Base-by-base conservation (phyloP, 2,797 vertebrate genomes). In the Pyrocephalus nanus region DNA sequence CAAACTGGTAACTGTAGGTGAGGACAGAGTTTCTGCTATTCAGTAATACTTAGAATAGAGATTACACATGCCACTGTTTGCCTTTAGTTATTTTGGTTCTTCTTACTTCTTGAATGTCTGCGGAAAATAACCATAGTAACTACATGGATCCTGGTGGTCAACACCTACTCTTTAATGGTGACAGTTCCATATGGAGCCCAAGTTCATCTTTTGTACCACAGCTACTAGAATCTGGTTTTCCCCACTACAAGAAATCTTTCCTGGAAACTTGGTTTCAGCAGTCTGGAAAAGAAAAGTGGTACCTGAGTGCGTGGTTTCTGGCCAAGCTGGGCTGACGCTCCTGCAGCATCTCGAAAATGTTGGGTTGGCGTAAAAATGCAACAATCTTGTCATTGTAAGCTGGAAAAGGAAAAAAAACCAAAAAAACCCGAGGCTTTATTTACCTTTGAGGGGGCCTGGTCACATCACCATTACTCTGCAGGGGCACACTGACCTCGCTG, bases 341-440 rank as follows among this genome's bases (percentile, higher is more conserved):
- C 97, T 99, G 99, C 81, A 99, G 97, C 98, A 99, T 98, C 97
- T 99, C 99, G 90, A 99, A 99, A 95, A 99, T 98, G 97, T 99
- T 99, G 29, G 99, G 98, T 93, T 99, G 99, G 81, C 99, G 99
- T 66, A 99, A 98, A 97, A 99, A 99, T 10, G 99, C 99, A 96
- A 99, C 99, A 66, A 99, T 99, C 98, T 99, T 99, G 96, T 99
- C 99, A 93, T 99, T 99, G 97, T 99, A 99, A 54, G 99, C 99
- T 99, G 97, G 66, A 97, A 97, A 53, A 93, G 83, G 72, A 15
- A 40, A 57, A 36, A 48, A 70, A 70, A 30, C 8, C 8, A 15
- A 15, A 6, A 73, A 73, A 26, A 45, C 3, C 14, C 66, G 57
- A 83, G n/a, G 34, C 72, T 88, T 72, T 91, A 61, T 91, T 91